Conservation (phyloP, 2,888 invertebrate genomes). For the Diplolepis rosae region DNA sequence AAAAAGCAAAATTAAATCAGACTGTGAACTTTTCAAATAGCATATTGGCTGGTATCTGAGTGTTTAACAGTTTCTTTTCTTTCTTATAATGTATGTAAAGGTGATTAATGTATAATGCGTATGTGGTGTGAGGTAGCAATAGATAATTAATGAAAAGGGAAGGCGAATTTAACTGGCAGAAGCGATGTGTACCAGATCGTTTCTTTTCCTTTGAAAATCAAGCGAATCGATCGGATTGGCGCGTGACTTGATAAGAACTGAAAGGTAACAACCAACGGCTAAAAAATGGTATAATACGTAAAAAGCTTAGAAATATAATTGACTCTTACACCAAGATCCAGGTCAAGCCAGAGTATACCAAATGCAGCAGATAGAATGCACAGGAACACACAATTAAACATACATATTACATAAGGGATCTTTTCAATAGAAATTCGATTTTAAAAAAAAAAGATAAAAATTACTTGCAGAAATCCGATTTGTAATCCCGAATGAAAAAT, state of each 20-base stretch:
- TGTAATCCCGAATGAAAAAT: not conserved
- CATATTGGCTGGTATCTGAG: too few species aligned
- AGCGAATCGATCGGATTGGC: not conserved
- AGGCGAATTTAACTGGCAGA: not conserved
- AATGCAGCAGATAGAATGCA: constrained; percentile 73
- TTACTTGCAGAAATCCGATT: not conserved
- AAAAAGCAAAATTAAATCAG: too few species aligned
- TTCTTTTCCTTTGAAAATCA: constrained; percentile 21
- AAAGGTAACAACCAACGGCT: constrained; percentile 35
- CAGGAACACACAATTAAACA: constrained; percentile 73
- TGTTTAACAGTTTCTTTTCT: too few species aligned
- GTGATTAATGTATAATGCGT: constrained; percentile 6
- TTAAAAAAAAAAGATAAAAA: constrained; percentile 14
- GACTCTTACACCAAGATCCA: constrained; percentile 74
- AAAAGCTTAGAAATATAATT: constrained; percentile 72
- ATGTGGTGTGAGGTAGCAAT: not conserved
- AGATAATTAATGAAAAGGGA: not conserved
- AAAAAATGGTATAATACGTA: constrained; percentile 55
- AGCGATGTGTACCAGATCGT: constrained; percentile 29
- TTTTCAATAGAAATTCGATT: constrained; percentile 21
- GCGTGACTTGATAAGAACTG: constrained; percentile 12
- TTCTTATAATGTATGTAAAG: not conserved
- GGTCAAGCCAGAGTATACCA: constrained; percentile 74
- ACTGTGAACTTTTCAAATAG: too few species aligned
- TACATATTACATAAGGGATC: constrained; percentile 54